Base-by-base conservation (phyloP, 2,797 vertebrate species). In the Kryptopterus vitreolus region DNA sequence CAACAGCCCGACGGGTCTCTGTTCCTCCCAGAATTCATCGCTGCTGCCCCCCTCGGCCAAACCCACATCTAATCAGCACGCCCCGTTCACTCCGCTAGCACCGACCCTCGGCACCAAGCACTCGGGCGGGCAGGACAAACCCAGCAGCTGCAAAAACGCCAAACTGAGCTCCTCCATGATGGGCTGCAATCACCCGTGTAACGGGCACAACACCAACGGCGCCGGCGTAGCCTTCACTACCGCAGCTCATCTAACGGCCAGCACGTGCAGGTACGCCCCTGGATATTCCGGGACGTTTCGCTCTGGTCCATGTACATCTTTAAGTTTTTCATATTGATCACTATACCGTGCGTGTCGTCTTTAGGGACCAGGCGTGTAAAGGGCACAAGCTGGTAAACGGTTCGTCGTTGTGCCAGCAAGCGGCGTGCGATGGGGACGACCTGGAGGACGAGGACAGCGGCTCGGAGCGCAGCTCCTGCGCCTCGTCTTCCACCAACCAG, bases 401-500 rank as follows among this genome's bases (percentile, higher is more conserved):
- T 88, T 94, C 94, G 13, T 72, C 69, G 89, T 78, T 94, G 86
- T 99, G 96, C 87, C 95, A 96, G 79, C 94, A 94, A 0, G 92
- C 94, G 0, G 92, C 95, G 0, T 96, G 96, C 0, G 97, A 99
- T 87, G 93, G 96, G 48, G 98, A 99, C 0, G 97, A 99, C 80
- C 96, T 95, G 0, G 98, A 99, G 88, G 98, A 99, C 22, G 98
- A 99, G 89, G 98, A 99, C 92, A 98, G 96, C 91, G 98, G 98
- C 93, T 99, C 98, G 0, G 98, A 99, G 90, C 96, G 95, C 83
- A 99, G 98, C 91, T 99, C 97, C 81, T 99, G 97, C 77, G 96
- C 97, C 65, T 99, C 98, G 0, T 98, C 97, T 66, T 99, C 98
- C 79, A 97, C 95, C 80, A 99, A 97, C 88, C 98, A 98, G 93